Base-by-base conservation (phyloP, 2,888 invertebrate species). In the Callyntrura guangdongensis region DNA sequence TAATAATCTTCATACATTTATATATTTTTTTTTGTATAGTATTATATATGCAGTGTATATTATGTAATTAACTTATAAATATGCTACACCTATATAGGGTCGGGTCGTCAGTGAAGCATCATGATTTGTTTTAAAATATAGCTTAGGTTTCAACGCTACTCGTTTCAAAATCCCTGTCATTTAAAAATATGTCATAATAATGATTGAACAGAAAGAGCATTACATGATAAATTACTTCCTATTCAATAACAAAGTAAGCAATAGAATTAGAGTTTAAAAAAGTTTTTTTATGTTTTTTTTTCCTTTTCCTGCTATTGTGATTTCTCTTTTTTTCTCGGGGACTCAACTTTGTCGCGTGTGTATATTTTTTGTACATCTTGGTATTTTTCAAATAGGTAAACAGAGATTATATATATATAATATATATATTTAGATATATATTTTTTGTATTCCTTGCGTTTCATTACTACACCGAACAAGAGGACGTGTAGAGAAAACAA, bases 81-180 rank as follows among this genome's bases (percentile, higher is more conserved):
- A 45, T 25, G 6, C 4, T 64, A n/a, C 3, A 36, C 36, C n/a
- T 47, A 14, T 49, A 22, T 72, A 72, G 47, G 27, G 82, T 83
- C 25, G 69, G 12, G 53, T 53, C 11, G n/a, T 14, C 53, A 53
- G n/a, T 20, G 20, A 20, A 61, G 36, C 61, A 69, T 69, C 69
- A 69, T 36, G 8, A 61, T 61, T 1, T 67, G 36, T 20, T 61
- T 1, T 61, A 22, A 17, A 9, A 11, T 74, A 81, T 53, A 79
- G 67, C 22, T 59, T 2, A 64, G 87, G 87, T 67, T 87, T 36
- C 25, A 87, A 82, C 88, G 88, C 89, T 89, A 84, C 20, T 77
- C 84, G 83, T 89, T 77, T 77, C 89, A 89, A 89, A 36, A 36
- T 4, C 77, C 89, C 83, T 36, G 36, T 36, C 2, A 2, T 36